phyloP scores from a whole-genome alignment of 64 coral and sea anemone species.

The Porites australiensis region DNA sequence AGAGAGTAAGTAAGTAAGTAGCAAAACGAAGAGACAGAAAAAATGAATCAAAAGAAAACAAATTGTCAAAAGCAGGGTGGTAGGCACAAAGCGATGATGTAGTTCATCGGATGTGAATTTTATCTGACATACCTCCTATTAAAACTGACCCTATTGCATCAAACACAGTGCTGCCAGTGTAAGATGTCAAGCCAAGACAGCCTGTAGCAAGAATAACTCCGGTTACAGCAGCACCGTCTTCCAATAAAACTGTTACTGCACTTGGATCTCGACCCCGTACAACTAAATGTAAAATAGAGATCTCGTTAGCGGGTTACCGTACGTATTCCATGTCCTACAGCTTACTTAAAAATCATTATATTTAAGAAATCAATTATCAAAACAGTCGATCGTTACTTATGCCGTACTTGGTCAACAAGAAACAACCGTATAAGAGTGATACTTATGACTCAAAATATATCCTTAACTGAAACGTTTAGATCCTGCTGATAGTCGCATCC shows the following conservation, averaged over 20 bases:
- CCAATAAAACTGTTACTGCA: conserved; percentile 84
- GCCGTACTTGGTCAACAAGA: too few relatives aligned
- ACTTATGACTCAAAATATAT: too few relatives aligned
- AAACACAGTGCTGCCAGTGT: conserved; percentile 93
- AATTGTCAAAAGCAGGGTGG: neutral
- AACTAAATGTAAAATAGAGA: conserved; percentile 51
- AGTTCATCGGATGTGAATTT: neutral
- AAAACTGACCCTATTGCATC: conserved; percentile 94
- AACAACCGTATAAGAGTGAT: too few relatives aligned
- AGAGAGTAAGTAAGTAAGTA: neutral
- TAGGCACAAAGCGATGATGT: too few relatives aligned
- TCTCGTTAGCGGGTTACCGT: too few relatives aligned
- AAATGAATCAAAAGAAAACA: neutral
- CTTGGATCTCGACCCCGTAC: conserved; percentile 94
- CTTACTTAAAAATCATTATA: too few relatives aligned
- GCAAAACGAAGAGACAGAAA: neutral
- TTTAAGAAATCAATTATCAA: too few relatives aligned
- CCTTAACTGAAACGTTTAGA: too few relatives aligned
- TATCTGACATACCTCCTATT: conserved; percentile 82
- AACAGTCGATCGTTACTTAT: too few relatives aligned
- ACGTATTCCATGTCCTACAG: too few relatives aligned
- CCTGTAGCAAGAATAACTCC: conserved; percentile 88
- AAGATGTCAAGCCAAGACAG: conserved; percentile 88
- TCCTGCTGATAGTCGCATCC: too few relatives aligned
- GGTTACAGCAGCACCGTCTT: conserved; percentile 96